A percentile compares a stretch with the other conserved stretches of the same genome.
Conservation (phyloP, 2,113 vertebrate genomes). For the Gyps fulvus region DNA sequence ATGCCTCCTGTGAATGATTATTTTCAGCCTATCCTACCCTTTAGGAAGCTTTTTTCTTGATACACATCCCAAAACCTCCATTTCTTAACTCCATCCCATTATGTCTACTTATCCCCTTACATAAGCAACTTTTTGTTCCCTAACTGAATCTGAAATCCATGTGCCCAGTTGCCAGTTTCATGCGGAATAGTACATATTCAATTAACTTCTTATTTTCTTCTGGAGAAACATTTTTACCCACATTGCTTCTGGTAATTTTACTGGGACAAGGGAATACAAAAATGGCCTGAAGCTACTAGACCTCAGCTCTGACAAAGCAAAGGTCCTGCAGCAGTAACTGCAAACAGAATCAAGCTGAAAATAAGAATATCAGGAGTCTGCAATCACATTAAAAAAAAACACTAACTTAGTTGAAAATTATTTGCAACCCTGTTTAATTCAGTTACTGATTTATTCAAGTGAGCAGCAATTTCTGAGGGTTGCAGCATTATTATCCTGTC, state of each 20-base stretch:
- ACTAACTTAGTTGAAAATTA: neutral
- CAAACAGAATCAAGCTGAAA: neutral
- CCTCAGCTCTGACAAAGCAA: neutral
- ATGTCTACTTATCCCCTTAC: neutral
- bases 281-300: neutral
- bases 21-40: neutral
- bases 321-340: neutral
- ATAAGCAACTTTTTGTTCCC: neutral
- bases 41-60: neutral
- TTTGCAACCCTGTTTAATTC: neutral
- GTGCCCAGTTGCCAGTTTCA: neutral
- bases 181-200: neutral
- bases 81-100: neutral
- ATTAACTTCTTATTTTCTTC: neutral
- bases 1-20: neutral
- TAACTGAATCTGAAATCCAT: neutral
- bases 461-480: neutral
- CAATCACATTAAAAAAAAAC: rapidly evolving
- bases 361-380: neutral
- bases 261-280: neutral
- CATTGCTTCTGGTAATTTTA: neutral
- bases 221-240: neutral
- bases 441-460: neutral
- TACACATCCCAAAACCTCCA: neutral
- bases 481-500: neutral